Base-by-base conservation (phyloP, 2,797 vertebrate genomes). In the Pseudochaenichthys georgianus region DNA sequence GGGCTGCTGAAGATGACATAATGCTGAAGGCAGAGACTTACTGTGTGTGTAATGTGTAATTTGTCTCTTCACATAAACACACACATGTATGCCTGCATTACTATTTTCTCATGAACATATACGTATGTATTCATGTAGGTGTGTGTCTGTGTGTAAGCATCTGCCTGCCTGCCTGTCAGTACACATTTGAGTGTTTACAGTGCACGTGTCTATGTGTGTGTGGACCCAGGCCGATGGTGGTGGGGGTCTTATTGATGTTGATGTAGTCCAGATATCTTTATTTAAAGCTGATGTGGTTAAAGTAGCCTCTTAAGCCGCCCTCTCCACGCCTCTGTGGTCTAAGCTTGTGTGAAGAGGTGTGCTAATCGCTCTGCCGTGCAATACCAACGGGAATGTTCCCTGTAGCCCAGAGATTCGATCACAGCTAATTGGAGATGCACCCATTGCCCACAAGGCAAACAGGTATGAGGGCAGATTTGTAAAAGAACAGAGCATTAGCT, bases 201-300 rank as follows among this genome's bases (percentile, higher is more conserved):
- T 68, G 48, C 59, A 71, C 17, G 17, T 54, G 80, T 80, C 66
- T 16, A 55, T 80, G 28, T 69, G 73, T 86, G 73, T 81, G 70
- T 70, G 66, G 62, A 76, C 52, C 57, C 66, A 72, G 64, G 53
- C 73, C 41, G 60, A 65, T 51, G 70, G 76, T 70, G 65, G 73
- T 58, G 73, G 63, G 73, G 74, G 79, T 82, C 78, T 78, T 82
- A 78, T 66, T 78, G 82, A 90, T 90, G 90, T 86, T 92, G 90
- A 93, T 88, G 82, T 74, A 86, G 88, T 90, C 89, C 92, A 93
- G 92, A 91, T 85, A 75, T 92, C 91, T 92, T 92, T 90, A 92
- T 93, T 93, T 88, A 86, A 93, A 87, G 86, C 87, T 81, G 79
- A 87, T 91, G 90, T 89, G 87, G 90, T 88, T 91, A 89, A 91